Evolutionary conservation across 30 jellyfish, hydroid and myxozoan species (phyloP).

Genomic region (Hydra vulgaris): DNA sequence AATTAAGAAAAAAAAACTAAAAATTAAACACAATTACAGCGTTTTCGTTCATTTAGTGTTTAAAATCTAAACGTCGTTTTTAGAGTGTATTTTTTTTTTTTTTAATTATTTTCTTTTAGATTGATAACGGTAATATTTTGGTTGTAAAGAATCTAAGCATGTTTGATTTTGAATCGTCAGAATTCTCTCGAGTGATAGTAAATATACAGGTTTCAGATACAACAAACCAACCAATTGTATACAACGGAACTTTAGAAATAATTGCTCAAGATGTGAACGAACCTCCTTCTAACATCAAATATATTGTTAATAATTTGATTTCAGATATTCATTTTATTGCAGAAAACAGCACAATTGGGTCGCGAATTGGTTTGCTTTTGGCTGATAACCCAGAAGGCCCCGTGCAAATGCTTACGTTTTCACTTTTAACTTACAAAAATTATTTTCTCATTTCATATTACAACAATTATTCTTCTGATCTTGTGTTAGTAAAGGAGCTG

Average conservation of each 20-base stretch:
- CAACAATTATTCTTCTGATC: conserved; percentile 36
- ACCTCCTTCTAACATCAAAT: conserved; percentile 47
- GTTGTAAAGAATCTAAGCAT: conserved; percentile 33
- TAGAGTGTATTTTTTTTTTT: too few relatives aligned
- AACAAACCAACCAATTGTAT: conserved; percentile 41
- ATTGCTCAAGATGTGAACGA: conserved; percentile 68
- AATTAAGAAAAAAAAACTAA: too few relatives aligned
- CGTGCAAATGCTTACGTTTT: conserved; percentile 30
- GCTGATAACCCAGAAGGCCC: conserved; percentile 77
- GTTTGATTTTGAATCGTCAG: conserved; percentile 53
- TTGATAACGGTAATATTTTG: conserved; percentile 17
- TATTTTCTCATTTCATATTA: conserved; percentile 30
- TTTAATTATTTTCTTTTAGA: not conserved
- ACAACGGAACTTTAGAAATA: conserved; percentile 28
- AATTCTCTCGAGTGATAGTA: conserved; percentile 21
- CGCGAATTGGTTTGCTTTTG: conserved; percentile 46
- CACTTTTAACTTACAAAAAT: conserved; percentile 26
- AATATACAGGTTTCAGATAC: conserved; percentile 41
- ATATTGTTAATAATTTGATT: conserved; percentile 12
- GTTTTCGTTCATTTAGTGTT: too few relatives aligned
- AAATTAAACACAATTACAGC: too few relatives aligned
- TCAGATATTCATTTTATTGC: conserved; percentile 18
- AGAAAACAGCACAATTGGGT: conserved; percentile 42
- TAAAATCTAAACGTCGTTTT: too few relatives aligned
- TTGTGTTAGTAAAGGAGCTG: conserved; percentile 37